Percentiles rank a stretch among this genome's conserved stretches.
Evolutionary conservation across 2,113 vertebrate species (phyloP).

Genomic region (Melanerpes aurifrons): DNA sequence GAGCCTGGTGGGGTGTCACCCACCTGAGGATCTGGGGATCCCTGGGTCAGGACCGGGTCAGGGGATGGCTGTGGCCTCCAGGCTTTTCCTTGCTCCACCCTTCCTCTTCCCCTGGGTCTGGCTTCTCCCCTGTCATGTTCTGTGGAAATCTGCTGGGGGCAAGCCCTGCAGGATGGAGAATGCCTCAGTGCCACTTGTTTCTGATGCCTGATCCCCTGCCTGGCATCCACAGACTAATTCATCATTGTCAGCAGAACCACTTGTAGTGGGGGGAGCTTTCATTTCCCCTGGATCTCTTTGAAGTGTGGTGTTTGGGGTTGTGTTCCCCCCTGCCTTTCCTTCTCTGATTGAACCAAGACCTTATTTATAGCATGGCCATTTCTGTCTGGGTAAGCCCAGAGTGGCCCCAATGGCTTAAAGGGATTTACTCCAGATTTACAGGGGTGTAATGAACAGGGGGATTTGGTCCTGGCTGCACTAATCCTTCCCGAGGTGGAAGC

Average conservation of each 20-base stretch:
- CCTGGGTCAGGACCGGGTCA: background rate
- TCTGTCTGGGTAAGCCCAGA: slow-evolving; percentile 41
- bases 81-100: background rate
- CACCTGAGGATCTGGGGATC: background rate
- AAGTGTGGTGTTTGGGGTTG: background rate
- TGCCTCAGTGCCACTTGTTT: background rate
- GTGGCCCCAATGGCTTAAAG: slow-evolving; percentile 54
- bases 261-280: background rate
- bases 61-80: too few relatives aligned
- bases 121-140: background rate
- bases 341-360: background rate
- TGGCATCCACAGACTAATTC: background rate
- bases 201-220: background rate
- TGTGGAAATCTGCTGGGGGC: background rate
- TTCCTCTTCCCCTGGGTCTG: background rate
- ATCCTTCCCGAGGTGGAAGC: background rate
- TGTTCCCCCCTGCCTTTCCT: slow-evolving; percentile 14
- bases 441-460: background rate
- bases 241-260: background rate
- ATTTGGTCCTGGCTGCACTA: slow-evolving; percentile 9
- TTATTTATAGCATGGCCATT: slow-evolving; percentile 52
- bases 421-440: slow-evolving; percentile 35
- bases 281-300: slow-evolving; percentile 11
- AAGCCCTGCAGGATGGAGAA: background rate
- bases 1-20: fast-evolving